These are phyloP conservation scores for Odontomachus brunneus DNA, from an alignment of 1,140 invertebrate species.

Conservation along the genomic window DNA sequence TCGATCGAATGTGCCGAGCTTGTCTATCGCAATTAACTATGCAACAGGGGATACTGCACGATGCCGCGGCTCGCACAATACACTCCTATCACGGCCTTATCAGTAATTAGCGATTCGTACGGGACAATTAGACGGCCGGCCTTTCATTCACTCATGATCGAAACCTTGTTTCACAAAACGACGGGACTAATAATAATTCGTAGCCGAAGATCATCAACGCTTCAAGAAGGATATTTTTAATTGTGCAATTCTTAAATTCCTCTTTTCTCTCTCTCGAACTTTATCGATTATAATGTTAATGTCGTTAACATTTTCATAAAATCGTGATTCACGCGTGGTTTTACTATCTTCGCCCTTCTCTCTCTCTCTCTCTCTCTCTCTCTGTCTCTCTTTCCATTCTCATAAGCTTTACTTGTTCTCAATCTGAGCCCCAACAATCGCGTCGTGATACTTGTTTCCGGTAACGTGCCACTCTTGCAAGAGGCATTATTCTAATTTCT, in stretches of 20 bases:
- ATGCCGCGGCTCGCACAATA: conserved; percentile 38
- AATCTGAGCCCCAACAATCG: conserved; percentile 11
- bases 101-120: conserved; percentile 46
- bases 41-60: conserved; percentile 37
- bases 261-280: too few species aligned
- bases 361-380: too few species aligned
- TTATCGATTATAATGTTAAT: too few species aligned
- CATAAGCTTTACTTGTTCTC: background rate
- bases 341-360: too few species aligned
- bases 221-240: too few species aligned
- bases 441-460: background rate
- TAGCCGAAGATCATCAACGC: too few species aligned
- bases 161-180: conserved; percentile 18
- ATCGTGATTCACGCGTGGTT: too few species aligned
- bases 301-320: too few species aligned
- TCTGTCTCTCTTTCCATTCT: too few species aligned
- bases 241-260: too few species aligned
- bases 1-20: conserved; percentile 39
- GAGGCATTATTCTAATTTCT: conserved; percentile 26
- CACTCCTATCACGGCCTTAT: conserved; percentile 41
- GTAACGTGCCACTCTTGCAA: conserved; percentile 5
- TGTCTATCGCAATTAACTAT: conserved; percentile 49
- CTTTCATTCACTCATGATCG: conserved; percentile 9
- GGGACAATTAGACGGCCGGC: conserved; percentile 25
- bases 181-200: background rate